Evolutionary conservation across 2,113 vertebrate species (phyloP), one percentile per base, ranked within the genome.

Genomic region (Syngnathus scovelli): DNA sequence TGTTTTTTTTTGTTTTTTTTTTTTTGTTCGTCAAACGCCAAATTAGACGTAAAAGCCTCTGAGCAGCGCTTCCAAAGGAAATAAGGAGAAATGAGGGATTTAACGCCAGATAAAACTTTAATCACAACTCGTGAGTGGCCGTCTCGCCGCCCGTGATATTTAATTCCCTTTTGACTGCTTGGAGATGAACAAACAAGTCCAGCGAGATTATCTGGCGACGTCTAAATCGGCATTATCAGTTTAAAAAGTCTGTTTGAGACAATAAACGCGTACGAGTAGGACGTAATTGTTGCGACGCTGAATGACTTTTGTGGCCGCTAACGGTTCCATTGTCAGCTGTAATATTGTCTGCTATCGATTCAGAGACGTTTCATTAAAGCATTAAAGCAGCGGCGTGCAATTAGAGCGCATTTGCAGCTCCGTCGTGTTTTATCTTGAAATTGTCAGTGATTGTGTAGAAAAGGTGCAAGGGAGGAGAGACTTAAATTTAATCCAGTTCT

Each of bases 251-350:
- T 68, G 76, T 62, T 62, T n/a, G 13, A 23, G 43, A n/a, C n/a
- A 44, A 62, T 62, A 62, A 62, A 21, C 5, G 39, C 11, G 12
- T 43, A 43, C 19, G 2, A 21, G 60, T 36, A 36, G 9, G 21
- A 44, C 39, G 48, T 41, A 9, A 2, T 21, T 51, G 9, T 44
- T 61, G 66, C 59, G 56, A 43, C 41, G 2, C 39, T 7, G 62
- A 61, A 65, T 71, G 44, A 39, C 4, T 15, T 66, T 58, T 39
- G 27, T 64, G n/a, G 89, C 88, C 85, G 86, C 89, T 86, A 83
- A 91, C 93, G 93, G 90, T 92, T 89, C 48, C 87, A 92, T 71
- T 67, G 88, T 73, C 89, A 87, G 83, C 81, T 43, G 79, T 91
- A 83, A 93, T 93, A 83, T 91, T 91, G 92, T 92, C 63, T 43